These are phyloP conservation scores for Dasyornis broadbenti DNA, from an alignment of 2,113 vertebrate genomes.

Conservation along the genomic window DNA sequence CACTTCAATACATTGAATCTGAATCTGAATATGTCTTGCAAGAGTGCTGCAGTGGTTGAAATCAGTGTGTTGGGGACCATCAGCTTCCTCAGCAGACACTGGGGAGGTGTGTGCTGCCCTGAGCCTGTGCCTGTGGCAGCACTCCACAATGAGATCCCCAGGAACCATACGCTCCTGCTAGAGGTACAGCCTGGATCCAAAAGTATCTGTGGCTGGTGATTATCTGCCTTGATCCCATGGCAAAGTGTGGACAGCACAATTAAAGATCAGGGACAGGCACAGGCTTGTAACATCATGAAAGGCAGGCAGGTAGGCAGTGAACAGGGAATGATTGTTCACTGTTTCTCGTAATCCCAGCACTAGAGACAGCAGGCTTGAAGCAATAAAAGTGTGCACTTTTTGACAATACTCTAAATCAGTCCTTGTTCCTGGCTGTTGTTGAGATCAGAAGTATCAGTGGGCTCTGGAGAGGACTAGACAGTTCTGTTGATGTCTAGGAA, in stretches of 20 bases:
- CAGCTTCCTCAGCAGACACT: neutral
- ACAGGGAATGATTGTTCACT: neutral
- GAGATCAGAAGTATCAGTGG: neutral
- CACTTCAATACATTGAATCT: neutral
- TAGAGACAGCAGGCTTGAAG: neutral
- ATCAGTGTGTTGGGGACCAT: neutral
- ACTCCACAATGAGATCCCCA: neutral
- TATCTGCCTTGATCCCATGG: neutral
- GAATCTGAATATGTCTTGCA: neutral
- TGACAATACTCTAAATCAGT: neutral
- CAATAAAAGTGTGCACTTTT: constrained; percentile 1
- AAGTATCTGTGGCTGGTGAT: neutral
- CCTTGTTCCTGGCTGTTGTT: neutral
- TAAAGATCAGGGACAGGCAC: neutral
- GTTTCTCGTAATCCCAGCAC: neutral
- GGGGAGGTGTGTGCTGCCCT: neutral
- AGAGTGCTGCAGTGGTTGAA: neutral
- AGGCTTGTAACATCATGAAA: neutral
- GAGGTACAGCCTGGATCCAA: neutral
- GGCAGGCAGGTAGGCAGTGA: neutral
- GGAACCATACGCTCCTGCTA: neutral
- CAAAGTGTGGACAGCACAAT: neutral
- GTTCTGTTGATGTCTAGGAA: neutral
- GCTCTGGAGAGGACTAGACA: neutral
- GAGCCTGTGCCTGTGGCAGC: neutral